Base-by-base conservation (phyloP, 2,113 vertebrate genomes). In the Peucedramus taeniatus region DNA sequence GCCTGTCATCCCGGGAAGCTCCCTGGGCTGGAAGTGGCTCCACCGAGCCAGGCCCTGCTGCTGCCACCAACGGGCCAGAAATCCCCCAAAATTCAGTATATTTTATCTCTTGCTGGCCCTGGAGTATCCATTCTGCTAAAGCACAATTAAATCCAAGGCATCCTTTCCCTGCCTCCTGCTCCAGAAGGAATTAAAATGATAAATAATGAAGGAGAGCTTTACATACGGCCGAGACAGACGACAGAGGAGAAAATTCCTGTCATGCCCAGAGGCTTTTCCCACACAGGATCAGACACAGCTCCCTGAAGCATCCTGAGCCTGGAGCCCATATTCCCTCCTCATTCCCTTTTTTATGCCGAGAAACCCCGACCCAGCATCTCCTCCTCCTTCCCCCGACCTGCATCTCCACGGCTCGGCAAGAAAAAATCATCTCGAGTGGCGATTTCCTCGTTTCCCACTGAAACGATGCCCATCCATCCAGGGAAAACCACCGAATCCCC, bases 1-100 rank as follows among this genome's bases (percentile, higher is more conserved):
- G 96, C 96, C 97, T 97, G 95, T 97, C 97, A 97, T 97, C 86
- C 85, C 83, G 9, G 66, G 86, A 92, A 92, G 94, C 31, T 88
- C 45, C 27, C 42, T 15, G 61, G 1, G 1, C 3, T 27, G 85
- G 78, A 40, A 22, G 76, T 1, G 3, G 53, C 83, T 82, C 72
- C 30, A 13, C 78, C 59, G 24, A 89, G 61, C 39, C 78, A 19
- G 74, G 82, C 91, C 84, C 53, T 57, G 56, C 81, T 80, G 94
- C 85, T 89, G 78, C 37, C 4, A 80, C 37, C 94, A 68, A 31
- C 6, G 47, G 64, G 81, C 50, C 83, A 20, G 8, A 82, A 69
- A 47, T 45, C 10, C 56, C 74, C 3, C 5, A 2, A 71, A 66
- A 90, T 33, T 9, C 23, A 5, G 27, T 11, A 64, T n/a, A 94